Percentiles rank a stretch among this genome's conserved stretches.
Conservation (phyloP, 2,113 vertebrate species). For the Crotalus helleri region DNA sequence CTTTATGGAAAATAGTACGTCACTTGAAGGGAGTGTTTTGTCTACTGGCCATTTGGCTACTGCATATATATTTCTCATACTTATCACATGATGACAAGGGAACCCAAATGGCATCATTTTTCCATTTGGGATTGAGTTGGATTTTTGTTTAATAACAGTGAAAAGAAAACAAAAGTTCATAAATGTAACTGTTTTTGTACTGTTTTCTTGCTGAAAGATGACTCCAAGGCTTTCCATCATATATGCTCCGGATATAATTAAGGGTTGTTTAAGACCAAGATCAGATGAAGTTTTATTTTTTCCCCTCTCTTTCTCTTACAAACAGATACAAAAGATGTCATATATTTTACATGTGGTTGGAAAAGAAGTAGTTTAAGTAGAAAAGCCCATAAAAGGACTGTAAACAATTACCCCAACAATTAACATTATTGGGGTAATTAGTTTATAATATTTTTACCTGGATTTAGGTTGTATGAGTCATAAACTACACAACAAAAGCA, state of each 20-base stretch:
- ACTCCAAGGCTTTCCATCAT: conserved; percentile 28
- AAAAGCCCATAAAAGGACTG: conserved; percentile 69
- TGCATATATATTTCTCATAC: conserved; percentile 79
- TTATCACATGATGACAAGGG: conserved; percentile 80
- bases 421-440: conserved; percentile 62
- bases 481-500: conserved; percentile 64
- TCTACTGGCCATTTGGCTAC: conserved; percentile 81
- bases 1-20: conserved; percentile 83
- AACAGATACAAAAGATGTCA: conserved; percentile 66
- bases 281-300: conserved; percentile 69
- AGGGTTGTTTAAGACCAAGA: conserved; percentile 66
- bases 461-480: conserved; percentile 54
- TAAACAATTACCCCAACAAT: conserved; percentile 75
- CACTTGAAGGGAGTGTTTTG: conserved; percentile 82
- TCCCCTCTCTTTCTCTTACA: conserved; percentile 73
- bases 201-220: conserved; percentile 57
- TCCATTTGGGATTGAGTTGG: conserved; percentile 73
- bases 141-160: conserved; percentile 75
- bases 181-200: conserved; percentile 71
- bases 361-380: conserved; percentile 72
- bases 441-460: conserved; percentile 54
- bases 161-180: conserved; percentile 75
- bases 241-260: conserved; percentile 47
- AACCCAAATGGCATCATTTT: conserved; percentile 74
- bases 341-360: conserved; percentile 74